Conservation (phyloP, 2,888 invertebrate genomes). For the Abrostola triplasia region DNA sequence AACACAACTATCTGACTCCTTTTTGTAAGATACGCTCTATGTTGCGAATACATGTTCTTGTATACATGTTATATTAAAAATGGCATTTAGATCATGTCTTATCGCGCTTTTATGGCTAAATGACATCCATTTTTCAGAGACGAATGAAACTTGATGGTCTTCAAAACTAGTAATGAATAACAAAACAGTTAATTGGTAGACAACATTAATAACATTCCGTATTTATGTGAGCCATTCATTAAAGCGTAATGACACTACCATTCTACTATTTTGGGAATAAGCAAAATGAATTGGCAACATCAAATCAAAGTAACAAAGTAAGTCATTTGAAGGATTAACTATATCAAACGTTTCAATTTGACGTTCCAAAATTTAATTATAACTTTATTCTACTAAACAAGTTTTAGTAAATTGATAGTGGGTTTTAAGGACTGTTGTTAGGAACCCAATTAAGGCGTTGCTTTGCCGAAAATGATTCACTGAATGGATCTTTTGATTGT, state of each 20-base stretch:
- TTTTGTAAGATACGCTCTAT: background rate
- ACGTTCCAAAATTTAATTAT: conserved; percentile 48
- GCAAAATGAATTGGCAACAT: conserved; percentile 19
- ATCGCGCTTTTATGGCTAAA: too few species aligned
- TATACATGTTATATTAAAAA: too few species aligned
- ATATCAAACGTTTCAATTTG: conserved; percentile 52
- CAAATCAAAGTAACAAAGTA: conserved; percentile 29
- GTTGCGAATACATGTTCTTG: too few species aligned
- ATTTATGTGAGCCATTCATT: too few species aligned
- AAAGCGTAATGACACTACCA: background rate
- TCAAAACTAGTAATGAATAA: too few species aligned
- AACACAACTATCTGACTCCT: background rate
- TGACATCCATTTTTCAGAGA: too few species aligned
- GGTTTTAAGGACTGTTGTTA: conserved; percentile 22
- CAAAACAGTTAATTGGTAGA: too few species aligned
- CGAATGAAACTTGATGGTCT: too few species aligned
- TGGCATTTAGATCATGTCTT: too few species aligned
- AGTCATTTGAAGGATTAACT: conserved; percentile 11
- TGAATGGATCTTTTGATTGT: conserved; percentile 7
- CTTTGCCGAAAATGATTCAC: conserved; percentile 18
- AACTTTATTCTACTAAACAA: conserved; percentile 40
- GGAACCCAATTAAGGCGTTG: conserved; percentile 42
- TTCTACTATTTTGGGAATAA: background rate
- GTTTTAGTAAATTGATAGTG: conserved; percentile 49
- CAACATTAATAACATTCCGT: too few species aligned